Conservation (phyloP, 2,888 invertebrate species). For the Dynastes hyllus region DNA sequence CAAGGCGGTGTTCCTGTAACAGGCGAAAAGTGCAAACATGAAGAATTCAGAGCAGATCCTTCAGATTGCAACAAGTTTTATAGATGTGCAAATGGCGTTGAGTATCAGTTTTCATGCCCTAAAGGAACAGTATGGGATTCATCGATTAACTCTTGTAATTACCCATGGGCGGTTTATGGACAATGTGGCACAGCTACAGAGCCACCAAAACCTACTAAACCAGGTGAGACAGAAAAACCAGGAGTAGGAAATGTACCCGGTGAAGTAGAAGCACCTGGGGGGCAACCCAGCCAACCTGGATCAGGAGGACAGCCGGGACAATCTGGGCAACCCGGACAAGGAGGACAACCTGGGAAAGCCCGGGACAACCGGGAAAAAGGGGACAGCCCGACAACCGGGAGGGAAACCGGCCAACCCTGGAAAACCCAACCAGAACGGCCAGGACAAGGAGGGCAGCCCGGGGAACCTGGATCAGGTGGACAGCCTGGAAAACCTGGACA, state of each 20-base stretch:
- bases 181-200: constrained; percentile 52
- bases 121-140: constrained; percentile 70
- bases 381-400: constrained; percentile 65
- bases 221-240: no score
- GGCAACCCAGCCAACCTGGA: constrained; percentile 43
- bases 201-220: constrained; percentile 26
- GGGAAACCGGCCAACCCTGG: constrained; percentile 60
- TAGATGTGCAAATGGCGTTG: constrained; percentile 78
- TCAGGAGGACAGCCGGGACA: constrained; percentile 53
- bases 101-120: constrained; percentile 62
- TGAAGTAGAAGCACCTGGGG: no score
- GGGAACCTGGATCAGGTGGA: constrained; percentile 50
- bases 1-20: constrained; percentile 7
- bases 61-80: constrained; percentile 49
- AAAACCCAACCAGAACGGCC: constrained; percentile 67
- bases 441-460: constrained; percentile 54
- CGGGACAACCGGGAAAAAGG: constrained; percentile 50
- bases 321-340: constrained; percentile 60
- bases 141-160: constrained; percentile 44
- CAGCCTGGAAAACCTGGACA: constrained; percentile 60
- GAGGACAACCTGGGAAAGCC: constrained; percentile 61
- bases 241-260: no score
- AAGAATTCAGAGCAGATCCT: constrained; percentile 70
- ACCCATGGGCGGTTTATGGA: constrained; percentile 44
- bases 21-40: constrained; percentile 24